Conservation (phyloP, 2,113 vertebrate species). For the Nesoenas mayeri region DNA sequence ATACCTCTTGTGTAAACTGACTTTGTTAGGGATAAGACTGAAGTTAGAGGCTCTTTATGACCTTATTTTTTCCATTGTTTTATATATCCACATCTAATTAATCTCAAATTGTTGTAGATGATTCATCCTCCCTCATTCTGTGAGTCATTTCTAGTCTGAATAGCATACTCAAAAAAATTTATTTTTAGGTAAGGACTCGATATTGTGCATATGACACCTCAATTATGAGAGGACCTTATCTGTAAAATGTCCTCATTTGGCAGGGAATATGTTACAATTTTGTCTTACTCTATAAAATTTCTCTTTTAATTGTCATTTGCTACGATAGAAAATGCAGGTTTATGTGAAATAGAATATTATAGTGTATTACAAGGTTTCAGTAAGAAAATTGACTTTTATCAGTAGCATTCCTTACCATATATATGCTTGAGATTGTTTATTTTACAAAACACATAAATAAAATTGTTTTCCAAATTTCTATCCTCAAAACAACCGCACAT, state of each 20-base stretch:
- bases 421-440: not conserved
- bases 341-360: not conserved
- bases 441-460: not conserved
- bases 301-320: not conserved
- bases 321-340: not conserved
- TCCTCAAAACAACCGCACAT: not conserved
- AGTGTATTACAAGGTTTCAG: not conserved
- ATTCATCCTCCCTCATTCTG: not conserved
- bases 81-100: not conserved
- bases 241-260: not conserved
- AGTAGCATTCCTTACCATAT: not conserved
- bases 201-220: not conserved
- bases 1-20: not conserved
- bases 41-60: not conserved
- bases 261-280: not conserved
- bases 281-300: not conserved
- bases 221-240: not conserved
- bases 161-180: not conserved
- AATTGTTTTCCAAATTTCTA: not conserved
- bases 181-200: not conserved
- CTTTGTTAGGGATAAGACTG: not conserved
- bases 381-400: not conserved
- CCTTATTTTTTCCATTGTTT: not conserved
- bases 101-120: not conserved
- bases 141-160: slow-evolving; percentile 10